Percentiles rank a stretch among this genome's conserved stretches.
phyloP scores from a whole-genome alignment of 53 echinoderm and acorn worm genomes.

The Zoroaster sp. region DNA sequence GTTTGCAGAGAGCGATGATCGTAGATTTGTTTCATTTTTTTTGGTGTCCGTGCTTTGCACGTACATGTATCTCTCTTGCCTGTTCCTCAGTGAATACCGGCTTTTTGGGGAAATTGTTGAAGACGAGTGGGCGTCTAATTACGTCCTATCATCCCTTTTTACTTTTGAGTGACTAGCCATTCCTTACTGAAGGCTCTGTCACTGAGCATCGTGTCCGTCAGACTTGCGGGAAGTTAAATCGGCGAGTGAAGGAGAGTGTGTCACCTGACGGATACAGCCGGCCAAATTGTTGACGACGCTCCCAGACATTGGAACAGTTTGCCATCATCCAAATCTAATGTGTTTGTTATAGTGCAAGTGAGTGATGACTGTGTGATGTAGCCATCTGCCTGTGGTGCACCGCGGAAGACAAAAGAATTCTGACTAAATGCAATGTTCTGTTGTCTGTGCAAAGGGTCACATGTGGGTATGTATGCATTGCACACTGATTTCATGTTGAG shows the following conservation, averaged over 20 bases:
- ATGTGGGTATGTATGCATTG: constrained; percentile 15
- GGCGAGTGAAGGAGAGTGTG: not conserved
- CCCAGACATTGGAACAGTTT: not conserved
- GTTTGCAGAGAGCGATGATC: constrained; percentile 47
- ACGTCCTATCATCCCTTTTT: not conserved
- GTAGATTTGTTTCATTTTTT: constrained; percentile 55
- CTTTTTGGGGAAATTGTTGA: constrained; percentile 31
- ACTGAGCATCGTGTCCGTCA: not conserved
- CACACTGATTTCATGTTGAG: not conserved
- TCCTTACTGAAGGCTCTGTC: constrained; percentile 13
- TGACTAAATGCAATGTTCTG: not conserved
- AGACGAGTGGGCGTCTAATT: constrained; percentile 41
- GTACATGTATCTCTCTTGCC: not conserved
- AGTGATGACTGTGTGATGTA: not conserved
- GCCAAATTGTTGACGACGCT: not conserved
- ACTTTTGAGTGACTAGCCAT: constrained; percentile 28
- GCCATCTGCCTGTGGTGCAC: not conserved
- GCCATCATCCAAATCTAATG: not conserved
- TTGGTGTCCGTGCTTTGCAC: constrained; percentile 45
- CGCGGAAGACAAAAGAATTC: not conserved
- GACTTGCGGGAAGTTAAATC: constrained; percentile 30
- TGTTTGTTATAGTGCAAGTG: no score
- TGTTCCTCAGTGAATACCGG: constrained; percentile 6
- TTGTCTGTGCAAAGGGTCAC: not conserved
- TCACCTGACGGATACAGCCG: constrained; percentile 2